Evolutionary conservation across 2,113 vertebrate species (phyloP), one percentile per base, ranked within the genome.

Genomic region (Eptesicus fuscus): DNA sequence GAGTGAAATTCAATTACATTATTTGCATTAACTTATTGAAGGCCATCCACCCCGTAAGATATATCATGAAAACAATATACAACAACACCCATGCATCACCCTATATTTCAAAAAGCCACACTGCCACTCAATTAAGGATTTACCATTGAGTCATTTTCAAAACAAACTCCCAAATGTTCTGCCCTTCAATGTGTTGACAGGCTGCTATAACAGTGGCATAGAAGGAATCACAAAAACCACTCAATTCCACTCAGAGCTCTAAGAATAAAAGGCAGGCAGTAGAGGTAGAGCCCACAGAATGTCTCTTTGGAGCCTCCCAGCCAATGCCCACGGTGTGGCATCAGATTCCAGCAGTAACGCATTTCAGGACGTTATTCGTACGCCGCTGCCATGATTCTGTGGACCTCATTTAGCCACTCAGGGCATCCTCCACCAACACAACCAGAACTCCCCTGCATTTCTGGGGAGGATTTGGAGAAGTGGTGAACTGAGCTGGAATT

Each of bases 11-110:
- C 84, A 51, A 13, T 97, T 73, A 90, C 51, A 95, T 83, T 23
- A 65, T 94, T 94, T 95, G 30, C 69, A 91, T 92, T 90, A 88
- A 82, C 71, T 93, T 90, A 93, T 32, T 70, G n/a, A 93, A 83
- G 77, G 74, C 79, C 84, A 25, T 10, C 70, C 18, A 83, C 9
- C 22, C 20, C 51, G 3, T 70, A 85, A 94, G 90, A 95, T 76
- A 87, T 63, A 94, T 40, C 73, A 83, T 67, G 67, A 88, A 93
- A 76, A 84, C 85, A 85, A 95, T 47, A 70, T n/a, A 93, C 95
- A 92, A 90, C 35, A 94, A 76, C 9, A 83, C 40, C 83, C 44
- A 28, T 65, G 3, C 7, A 28, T 96, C 95, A 61, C 35, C 94
- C 84, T 86, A 53, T 56, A 70, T 86, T 95, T 93, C 80, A 65